phyloP scores from a whole-genome alignment of 2,797 vertebrate genomes.

The Hephaestus fuliginosus region DNA sequence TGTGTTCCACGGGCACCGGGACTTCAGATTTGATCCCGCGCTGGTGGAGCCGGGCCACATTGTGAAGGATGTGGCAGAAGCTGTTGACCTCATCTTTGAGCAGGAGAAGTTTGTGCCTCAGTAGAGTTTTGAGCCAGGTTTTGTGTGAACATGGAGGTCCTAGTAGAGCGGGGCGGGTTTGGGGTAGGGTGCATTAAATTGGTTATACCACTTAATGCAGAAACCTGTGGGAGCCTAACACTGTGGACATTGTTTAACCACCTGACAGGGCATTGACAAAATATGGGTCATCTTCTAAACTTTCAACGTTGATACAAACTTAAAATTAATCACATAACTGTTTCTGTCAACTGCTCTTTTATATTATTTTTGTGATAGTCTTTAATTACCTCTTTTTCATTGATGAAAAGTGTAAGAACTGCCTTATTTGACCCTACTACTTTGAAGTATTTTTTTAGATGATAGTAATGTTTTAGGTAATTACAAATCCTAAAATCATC shows the following conservation, averaged over 20 bases:
- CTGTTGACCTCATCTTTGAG: conserved; percentile 91
- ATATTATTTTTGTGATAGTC: conserved; percentile 62
- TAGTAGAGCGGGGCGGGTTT: background rate
- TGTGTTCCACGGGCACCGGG: conserved; percentile 93
- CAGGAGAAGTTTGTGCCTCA: conserved; percentile 88
- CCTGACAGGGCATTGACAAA: conserved; percentile 51
- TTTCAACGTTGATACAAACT: conserved; percentile 28
- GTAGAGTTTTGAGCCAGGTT: conserved; percentile 53
- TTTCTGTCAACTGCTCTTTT: conserved; percentile 54
- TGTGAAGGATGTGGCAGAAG: conserved; percentile 90
- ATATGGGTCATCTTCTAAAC: conserved; percentile 41
- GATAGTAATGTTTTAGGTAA: conserved; percentile 63
- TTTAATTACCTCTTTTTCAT: conserved; percentile 47
- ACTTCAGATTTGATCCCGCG: conserved; percentile 90
- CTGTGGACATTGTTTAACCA: conserved; percentile 72
- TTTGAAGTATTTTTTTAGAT: conserved; percentile 69
- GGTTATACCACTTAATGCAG: conserved; percentile 36
- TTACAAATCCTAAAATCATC: conserved; percentile 55
- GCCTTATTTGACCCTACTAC: conserved; percentile 76
- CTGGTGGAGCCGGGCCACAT: conserved; percentile 89
- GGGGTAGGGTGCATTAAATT: background rate
- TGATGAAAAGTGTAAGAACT: conserved; percentile 50
- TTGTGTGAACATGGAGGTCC: background rate
- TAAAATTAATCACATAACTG: conserved; percentile 36
- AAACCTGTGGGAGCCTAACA: conserved; percentile 55